Conservation (phyloP, 2,113 vertebrate genomes). For the Varanus salvator region DNA sequence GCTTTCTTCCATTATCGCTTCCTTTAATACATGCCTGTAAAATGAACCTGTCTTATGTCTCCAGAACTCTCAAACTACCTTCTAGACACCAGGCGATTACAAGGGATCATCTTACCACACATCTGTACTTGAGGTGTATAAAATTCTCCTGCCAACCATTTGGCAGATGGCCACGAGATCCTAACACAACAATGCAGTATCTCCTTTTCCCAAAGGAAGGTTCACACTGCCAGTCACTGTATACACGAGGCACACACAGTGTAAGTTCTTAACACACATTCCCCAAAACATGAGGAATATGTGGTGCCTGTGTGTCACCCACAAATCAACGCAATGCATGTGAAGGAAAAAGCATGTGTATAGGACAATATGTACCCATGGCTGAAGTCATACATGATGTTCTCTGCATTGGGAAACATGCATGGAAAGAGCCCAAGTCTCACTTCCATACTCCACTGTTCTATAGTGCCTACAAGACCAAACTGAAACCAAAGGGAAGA, state of each 20-base stretch:
- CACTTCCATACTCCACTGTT: neutral
- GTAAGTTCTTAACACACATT: neutral
- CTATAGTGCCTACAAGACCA: neutral
- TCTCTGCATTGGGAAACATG: neutral
- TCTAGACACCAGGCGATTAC: neutral
- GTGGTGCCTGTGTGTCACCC: neutral
- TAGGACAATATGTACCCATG: too few relatives aligned
- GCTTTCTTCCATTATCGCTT: too few relatives aligned
- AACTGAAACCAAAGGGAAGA: neutral
- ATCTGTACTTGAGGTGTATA: neutral
- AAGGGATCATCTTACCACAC: neutral
- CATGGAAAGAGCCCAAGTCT: neutral
- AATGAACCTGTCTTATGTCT: neutral
- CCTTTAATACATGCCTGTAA: too few relatives aligned
- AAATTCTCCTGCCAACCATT: neutral
- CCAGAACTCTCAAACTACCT: neutral
- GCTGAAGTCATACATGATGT: neutral
- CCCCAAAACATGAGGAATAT: neutral
- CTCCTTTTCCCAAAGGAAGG: neutral
- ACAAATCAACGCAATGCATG: neutral
- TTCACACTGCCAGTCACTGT: neutral
- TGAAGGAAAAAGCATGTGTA: too few relatives aligned
- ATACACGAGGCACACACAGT: neutral
- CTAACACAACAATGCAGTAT: neutral
- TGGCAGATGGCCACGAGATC: neutral